Conservation (phyloP, 2,888 invertebrate genomes). For the Nephrotoma guestfalica region DNA sequence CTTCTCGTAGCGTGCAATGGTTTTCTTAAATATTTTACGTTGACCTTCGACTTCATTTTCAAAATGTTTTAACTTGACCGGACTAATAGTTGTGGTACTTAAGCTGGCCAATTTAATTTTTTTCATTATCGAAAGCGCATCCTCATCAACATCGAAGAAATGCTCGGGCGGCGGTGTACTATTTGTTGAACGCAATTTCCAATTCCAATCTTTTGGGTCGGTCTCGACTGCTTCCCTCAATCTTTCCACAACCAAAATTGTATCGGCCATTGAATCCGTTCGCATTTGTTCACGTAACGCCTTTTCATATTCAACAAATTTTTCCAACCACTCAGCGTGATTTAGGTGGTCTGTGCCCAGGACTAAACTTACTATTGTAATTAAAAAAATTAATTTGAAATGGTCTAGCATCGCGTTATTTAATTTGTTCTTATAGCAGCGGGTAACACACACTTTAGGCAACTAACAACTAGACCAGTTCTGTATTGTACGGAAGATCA, state of each 20-base stretch:
- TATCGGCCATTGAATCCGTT: background rate
- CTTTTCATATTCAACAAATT: background rate
- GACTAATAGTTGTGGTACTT: background rate
- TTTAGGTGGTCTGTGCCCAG: background rate
- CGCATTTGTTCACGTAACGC: background rate
- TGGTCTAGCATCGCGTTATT: background rate
- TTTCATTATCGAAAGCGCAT: background rate
- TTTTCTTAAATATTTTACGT: background rate
- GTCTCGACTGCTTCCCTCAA: background rate
- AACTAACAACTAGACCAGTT: background rate
- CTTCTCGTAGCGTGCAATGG: background rate
- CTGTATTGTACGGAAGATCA: too few relatives aligned
- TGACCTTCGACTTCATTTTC: background rate
- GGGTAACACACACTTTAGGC: background rate
- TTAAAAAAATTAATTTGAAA: background rate
- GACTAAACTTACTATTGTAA: background rate
- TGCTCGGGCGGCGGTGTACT: background rate
- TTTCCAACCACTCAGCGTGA: background rate
- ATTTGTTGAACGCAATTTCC: background rate
- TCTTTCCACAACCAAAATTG: background rate
- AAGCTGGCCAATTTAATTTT: background rate
- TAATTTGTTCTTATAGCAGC: background rate
- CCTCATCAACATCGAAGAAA: background rate
- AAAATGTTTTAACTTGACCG: background rate
- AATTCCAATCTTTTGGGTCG: background rate